phyloP scores from a whole-genome alignment of 1,140 invertebrate genomes.

The Pogonognathellus flavescens region DNA sequence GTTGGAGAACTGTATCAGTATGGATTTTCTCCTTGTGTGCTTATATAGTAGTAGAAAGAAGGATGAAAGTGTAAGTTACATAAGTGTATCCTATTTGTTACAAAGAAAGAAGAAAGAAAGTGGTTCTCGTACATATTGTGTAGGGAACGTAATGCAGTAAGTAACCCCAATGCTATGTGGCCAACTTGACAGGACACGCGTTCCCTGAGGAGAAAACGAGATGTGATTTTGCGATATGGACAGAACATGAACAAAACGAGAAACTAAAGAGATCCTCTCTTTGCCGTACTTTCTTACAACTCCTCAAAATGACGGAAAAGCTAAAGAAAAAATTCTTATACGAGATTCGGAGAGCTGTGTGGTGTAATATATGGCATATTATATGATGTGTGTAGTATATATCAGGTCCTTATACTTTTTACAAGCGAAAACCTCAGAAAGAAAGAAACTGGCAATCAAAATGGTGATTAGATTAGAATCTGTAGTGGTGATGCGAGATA shows the following conservation, averaged over 20 bases:
- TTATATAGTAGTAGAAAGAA: not conserved
- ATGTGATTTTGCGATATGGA: slow-evolving; percentile 46
- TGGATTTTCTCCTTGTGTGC: no score
- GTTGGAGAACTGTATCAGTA: not conserved
- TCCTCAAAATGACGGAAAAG: not conserved
- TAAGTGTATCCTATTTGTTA: not conserved
- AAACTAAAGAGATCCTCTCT: not conserved
- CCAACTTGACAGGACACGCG: slow-evolving; percentile 37
- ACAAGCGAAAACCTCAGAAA: slow-evolving; percentile 15
- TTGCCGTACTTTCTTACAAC: no score
- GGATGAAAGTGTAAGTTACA: not conserved
- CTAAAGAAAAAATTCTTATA: not conserved
- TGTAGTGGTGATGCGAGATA: slow-evolving; percentile 34
- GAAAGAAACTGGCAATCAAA: slow-evolving; percentile 49
- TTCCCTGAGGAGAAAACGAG: slow-evolving; percentile 44
- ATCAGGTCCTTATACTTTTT: not conserved
- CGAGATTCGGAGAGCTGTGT: no score
- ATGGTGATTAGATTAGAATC: slow-evolving; percentile 50
- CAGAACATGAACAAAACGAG: slow-evolving; percentile 36
- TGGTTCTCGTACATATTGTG: not conserved
- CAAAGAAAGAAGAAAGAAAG: slow-evolving; percentile 7
- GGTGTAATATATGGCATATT: no score
- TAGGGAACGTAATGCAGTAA: no score
- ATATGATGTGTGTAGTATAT: not conserved
- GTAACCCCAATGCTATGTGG: not conserved